Percentiles rank a stretch among this genome's conserved stretches.
These are phyloP conservation scores for Antheraea pernyi DNA, from an alignment of 1,140 invertebrate species.

Conservation along the genomic window DNA sequence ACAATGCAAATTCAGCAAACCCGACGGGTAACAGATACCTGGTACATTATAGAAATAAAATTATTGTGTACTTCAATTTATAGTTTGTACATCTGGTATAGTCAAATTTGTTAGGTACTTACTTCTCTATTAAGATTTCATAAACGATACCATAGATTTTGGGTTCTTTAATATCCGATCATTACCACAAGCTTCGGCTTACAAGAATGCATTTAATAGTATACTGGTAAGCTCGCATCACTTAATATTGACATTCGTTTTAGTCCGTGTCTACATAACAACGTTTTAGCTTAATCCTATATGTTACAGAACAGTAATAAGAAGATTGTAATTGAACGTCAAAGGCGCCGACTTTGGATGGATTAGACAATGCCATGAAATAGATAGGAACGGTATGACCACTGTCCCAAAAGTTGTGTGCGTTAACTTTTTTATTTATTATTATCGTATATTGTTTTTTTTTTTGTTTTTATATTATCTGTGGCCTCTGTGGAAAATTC, in stretches of 20 bases:
- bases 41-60: too few species aligned
- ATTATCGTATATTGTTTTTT: too few species aligned
- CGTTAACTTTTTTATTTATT: too few species aligned
- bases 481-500: too few species aligned
- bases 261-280: constrained; percentile 60
- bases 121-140: neutral
- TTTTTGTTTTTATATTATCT: too few species aligned
- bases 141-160: neutral
- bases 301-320: constrained; percentile 50
- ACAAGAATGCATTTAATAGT: constrained; percentile 1
- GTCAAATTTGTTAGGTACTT: neutral
- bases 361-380: constrained; percentile 40
- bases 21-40: too few species aligned
- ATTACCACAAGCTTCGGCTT: neutral
- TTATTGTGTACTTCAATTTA: too few species aligned
- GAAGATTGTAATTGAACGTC: constrained; percentile 68
- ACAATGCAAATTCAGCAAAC: too few species aligned
- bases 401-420: neutral
- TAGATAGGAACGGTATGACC: constrained; percentile 1
- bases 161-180: neutral
- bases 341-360: constrained; percentile 47
- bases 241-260: constrained; percentile 41
- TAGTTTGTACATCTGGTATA: too few species aligned
- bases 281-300: constrained; percentile 67
- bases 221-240: constrained; percentile 28